Evolutionary conservation across 1,140 invertebrate species (phyloP).

Genomic region (Lucilia cuprina): DNA sequence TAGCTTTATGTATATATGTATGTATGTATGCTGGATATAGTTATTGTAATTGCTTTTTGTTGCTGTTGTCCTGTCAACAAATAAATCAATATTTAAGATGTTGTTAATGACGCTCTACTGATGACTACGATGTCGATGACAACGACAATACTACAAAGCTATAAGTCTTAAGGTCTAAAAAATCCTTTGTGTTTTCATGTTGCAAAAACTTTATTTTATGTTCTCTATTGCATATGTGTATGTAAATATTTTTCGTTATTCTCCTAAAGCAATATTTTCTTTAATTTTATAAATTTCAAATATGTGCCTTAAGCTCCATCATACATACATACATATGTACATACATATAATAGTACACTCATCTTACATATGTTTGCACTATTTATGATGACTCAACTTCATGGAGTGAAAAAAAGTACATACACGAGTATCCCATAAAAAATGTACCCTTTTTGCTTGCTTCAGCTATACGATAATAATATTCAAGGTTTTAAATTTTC

Average conservation of each 20-base stretch:
- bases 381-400: constrained; percentile 1
- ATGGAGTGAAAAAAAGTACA: neutral
- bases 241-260: neutral
- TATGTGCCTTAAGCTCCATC: neutral
- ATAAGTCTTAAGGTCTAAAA: neutral
- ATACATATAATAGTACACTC: neutral
- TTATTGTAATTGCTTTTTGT: neutral
- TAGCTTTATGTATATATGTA: no score
- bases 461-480: neutral
- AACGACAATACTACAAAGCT: neutral
- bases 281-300: neutral
- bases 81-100: constrained; percentile 18
- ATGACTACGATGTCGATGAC: neutral
- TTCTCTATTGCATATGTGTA: no score
- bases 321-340: no score
- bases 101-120: neutral
- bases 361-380: neutral
- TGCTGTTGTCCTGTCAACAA: neutral
- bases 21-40: neutral
- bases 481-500: neutral
- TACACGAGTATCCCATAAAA: neutral
- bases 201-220: neutral
- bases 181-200: neutral
- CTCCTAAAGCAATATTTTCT: neutral
- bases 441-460: neutral